phyloP scores from a whole-genome alignment of 2,797 vertebrate species.

The Channallabes apus region DNA sequence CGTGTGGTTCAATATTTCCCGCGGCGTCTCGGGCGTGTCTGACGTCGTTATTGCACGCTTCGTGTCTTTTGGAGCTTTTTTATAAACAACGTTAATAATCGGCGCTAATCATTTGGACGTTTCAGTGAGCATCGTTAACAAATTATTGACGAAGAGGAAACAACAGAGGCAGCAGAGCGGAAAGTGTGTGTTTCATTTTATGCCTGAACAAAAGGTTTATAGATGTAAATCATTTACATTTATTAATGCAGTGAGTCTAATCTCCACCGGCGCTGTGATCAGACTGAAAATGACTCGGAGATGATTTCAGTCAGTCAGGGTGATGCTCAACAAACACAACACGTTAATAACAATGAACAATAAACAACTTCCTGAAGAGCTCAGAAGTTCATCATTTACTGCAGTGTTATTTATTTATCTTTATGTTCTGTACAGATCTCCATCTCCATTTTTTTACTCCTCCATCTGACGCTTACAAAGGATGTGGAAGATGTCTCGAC shows the following conservation, averaged over 20 bases:
- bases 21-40: neutral
- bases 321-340: neutral
- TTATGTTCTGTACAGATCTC: neutral
- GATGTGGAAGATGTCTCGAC: neutral
- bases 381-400: neutral
- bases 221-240: neutral
- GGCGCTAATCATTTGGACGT: neutral
- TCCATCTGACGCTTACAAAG: neutral
- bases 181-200: neutral
- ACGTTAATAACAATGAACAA: neutral
- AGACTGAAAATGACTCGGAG: neutral
- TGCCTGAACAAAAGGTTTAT: slow-evolving; percentile 14
- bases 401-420: neutral
- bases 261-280: slow-evolving; percentile 9
- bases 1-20: neutral
- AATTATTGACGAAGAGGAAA: slow-evolving; percentile 8
- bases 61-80: neutral
- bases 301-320: neutral
- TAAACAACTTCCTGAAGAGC: neutral
- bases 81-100: neutral
- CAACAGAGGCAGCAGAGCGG: neutral
- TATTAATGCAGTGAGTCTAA: neutral
- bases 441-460: neutral
- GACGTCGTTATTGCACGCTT: neutral
- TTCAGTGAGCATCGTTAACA: neutral